phyloP scores from a whole-genome alignment of 2,113 vertebrate species.

The Hypanus sabinus region DNA sequence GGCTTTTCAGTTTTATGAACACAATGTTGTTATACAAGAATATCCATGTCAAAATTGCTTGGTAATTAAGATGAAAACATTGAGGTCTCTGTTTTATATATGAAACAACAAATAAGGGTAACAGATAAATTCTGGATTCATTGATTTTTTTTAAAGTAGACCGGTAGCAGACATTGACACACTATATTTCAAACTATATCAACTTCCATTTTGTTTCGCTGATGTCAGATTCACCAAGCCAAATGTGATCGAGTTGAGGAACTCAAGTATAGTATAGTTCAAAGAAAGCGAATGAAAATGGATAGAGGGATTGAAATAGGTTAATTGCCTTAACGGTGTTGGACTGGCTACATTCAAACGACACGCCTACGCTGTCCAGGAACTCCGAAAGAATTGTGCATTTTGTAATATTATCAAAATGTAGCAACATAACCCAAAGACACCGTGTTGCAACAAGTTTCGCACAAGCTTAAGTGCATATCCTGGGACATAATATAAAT shows the following conservation, averaged over 20 bases:
- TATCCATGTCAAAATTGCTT: neutral
- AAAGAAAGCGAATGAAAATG: neutral
- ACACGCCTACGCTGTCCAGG: neutral
- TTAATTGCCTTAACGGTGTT: neutral
- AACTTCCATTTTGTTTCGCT: neutral
- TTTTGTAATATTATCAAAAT: neutral
- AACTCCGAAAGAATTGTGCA: neutral
- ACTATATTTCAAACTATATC: neutral
- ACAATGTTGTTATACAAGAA: neutral
- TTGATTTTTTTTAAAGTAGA: too few species aligned
- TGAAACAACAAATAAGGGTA: neutral
- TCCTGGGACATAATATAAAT: neutral
- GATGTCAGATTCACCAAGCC: neutral
- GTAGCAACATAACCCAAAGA: neutral
- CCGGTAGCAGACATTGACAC: neutral
- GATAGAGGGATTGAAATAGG: neutral
- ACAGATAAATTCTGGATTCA: neutral
- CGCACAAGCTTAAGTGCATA: neutral
- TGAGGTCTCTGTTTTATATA: neutral
- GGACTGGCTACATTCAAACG: neutral
- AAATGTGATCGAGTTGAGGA: neutral
- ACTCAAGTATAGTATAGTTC: neutral
- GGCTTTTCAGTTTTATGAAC: constrained; percentile 33
- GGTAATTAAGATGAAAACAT: neutral
- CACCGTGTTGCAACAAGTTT: constrained; percentile 11